Conservation (phyloP, 2,888 invertebrate species). For the Sympetrum striolatum region DNA sequence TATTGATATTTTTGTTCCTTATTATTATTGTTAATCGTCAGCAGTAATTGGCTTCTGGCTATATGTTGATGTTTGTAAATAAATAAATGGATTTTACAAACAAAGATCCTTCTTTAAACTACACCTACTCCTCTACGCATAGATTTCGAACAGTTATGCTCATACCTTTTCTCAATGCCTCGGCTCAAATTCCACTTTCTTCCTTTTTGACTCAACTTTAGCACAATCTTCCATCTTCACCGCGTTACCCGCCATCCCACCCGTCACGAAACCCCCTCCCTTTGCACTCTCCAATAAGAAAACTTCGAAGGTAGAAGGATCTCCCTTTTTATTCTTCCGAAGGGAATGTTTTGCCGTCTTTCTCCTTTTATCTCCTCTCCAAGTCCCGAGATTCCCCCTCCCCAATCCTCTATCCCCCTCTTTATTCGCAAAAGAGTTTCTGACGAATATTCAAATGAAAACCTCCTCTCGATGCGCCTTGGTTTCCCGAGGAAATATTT, state of each 20-base stretch:
- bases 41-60: too few species aligned
- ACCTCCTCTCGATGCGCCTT: not conserved
- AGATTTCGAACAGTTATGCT: not conserved
- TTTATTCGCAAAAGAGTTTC: not conserved
- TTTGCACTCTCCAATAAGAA: not conserved
- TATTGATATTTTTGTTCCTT: too few species aligned
- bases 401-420: not conserved
- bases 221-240: not conserved
- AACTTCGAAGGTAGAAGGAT: not conserved
- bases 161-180: not conserved
- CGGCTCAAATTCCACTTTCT: not conserved
- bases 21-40: too few species aligned
- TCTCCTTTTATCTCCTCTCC: not conserved
- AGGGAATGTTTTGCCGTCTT: not conserved
- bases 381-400: not conserved
- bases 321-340: not conserved
- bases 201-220: not conserved
- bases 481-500: not conserved
- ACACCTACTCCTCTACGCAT: not conserved
- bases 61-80: too few species aligned
- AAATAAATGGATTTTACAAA: too few species aligned
- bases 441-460: slow-evolving; percentile 19
- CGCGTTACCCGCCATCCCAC: not conserved
- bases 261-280: not conserved
- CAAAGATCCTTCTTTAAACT: too few species aligned